Conservation (phyloP, 2,888 invertebrate species). For the Ophonus ardosiacus region DNA sequence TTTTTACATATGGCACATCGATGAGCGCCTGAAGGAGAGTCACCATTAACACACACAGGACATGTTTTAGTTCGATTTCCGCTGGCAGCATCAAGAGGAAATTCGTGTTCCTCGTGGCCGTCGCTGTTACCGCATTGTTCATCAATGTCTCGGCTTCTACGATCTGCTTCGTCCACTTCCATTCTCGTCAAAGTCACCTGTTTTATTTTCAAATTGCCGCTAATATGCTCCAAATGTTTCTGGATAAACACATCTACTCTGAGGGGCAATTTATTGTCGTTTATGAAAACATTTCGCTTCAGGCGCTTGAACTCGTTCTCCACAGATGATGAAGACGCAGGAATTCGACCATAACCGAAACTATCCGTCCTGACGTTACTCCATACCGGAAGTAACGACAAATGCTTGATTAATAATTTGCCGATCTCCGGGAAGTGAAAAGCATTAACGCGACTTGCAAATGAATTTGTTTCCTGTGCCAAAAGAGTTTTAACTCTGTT, state of each 20-base stretch:
- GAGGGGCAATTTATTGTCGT: constrained; percentile 27
- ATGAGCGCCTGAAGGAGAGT: neutral
- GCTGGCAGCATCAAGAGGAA: constrained; percentile 8
- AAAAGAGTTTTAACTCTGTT: neutral
- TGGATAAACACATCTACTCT: constrained; percentile 32
- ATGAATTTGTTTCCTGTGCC: constrained; percentile 30
- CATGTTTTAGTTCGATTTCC: too few relatives aligned
- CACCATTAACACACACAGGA: too few relatives aligned
- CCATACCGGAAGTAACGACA: too few relatives aligned
- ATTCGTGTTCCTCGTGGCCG: neutral
- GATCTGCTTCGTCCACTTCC: constrained; percentile 13
- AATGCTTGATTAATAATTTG: constrained; percentile 35
- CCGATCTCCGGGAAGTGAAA: constrained; percentile 19
- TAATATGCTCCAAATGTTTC: constrained; percentile 40
- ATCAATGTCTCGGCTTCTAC: neutral
- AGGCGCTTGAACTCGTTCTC: constrained; percentile 9
- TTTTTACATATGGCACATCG: neutral
- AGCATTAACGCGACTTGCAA: constrained; percentile 8
- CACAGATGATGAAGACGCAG: constrained; percentile 21
- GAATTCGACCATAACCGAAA: constrained; percentile 30
- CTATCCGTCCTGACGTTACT: neutral
- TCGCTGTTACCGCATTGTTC: neutral
- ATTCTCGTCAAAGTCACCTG: neutral
- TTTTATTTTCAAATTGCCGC: constrained; percentile 34
- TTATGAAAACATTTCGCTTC: constrained; percentile 10